These are phyloP conservation scores for Macropis europaea DNA, from an alignment of 2,888 invertebrate species.

Conservation along the genomic window DNA sequence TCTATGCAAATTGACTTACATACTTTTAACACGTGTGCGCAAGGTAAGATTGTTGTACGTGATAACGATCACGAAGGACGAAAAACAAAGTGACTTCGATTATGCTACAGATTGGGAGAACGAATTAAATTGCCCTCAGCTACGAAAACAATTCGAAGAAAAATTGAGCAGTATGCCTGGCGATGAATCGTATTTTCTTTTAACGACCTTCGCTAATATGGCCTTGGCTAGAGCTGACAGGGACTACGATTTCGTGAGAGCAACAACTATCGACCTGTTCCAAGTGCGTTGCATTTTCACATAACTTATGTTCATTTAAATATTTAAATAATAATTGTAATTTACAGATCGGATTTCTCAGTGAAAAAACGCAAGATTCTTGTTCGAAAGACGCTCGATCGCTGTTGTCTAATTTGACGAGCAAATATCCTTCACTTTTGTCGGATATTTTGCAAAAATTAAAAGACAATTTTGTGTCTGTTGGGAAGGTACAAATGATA, in stretches of 20 bases:
- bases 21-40: slow-evolving; percentile 45
- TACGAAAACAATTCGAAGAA: slow-evolving; percentile 84
- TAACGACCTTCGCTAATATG: slow-evolving; percentile 91
- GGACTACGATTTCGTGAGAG: slow-evolving; percentile 85
- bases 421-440: slow-evolving; percentile 85
- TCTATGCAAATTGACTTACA: slow-evolving; percentile 74
- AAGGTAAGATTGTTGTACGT: slow-evolving; percentile 40
- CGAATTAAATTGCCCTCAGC: slow-evolving; percentile 79
- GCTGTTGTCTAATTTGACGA: slow-evolving; percentile 86
- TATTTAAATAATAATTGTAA: slow-evolving; percentile 33
- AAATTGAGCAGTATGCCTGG: slow-evolving; percentile 84
- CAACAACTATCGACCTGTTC: slow-evolving; percentile 86
- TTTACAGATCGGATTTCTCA: slow-evolving; percentile 87
- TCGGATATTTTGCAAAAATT: slow-evolving; percentile 84
- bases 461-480: slow-evolving; percentile 82
- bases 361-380: slow-evolving; percentile 85
- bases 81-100: not conserved
- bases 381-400: slow-evolving; percentile 89
- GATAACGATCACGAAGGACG: not conserved
- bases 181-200: slow-evolving; percentile 88
- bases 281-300: slow-evolving; percentile 80
- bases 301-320: not conserved
- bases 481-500: slow-evolving; percentile 81
- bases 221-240: slow-evolving; percentile 83
- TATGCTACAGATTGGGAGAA: slow-evolving; percentile 73